A percentile compares a stretch with the other conserved stretches of the same genome.
phyloP scores from a whole-genome alignment of 2,888 invertebrate genomes.

The Nemoura dubitans region DNA sequence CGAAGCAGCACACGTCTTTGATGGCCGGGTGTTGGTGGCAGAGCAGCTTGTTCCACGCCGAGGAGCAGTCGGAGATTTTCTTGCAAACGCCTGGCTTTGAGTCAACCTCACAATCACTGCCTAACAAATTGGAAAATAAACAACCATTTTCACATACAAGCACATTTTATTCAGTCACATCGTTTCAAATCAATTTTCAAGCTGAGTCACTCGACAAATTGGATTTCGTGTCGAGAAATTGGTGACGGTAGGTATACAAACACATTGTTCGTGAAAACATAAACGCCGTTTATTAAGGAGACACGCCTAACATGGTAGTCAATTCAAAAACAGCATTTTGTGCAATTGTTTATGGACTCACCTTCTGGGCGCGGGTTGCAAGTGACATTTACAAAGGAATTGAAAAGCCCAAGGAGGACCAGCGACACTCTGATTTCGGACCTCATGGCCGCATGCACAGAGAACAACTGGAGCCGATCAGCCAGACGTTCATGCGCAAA shows the following conservation, averaged over 20 bases:
- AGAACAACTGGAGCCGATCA: neutral
- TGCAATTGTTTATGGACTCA: neutral
- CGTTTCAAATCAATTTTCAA: neutral
- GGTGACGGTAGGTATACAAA: neutral
- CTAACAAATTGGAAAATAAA: neutral
- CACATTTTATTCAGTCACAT: neutral
- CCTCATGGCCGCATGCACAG: neutral
- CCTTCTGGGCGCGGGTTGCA: neutral
- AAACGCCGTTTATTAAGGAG: neutral
- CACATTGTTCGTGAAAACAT: neutral
- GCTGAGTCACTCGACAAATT: neutral
- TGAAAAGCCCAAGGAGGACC: neutral
- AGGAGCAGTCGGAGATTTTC: neutral
- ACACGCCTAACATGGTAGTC: too few relatives aligned
- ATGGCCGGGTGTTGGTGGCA: neutral
- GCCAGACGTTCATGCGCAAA: neutral
- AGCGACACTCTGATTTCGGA: neutral
- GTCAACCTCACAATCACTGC: neutral
- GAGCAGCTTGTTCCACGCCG: neutral
- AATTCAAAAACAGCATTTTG: too few relatives aligned
- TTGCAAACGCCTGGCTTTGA: neutral
- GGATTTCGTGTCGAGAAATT: neutral
- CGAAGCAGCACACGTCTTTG: neutral
- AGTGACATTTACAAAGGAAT: neutral
- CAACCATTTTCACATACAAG: neutral